phyloP scores from a whole-genome alignment of 2,888 invertebrate genomes.

The Strigamia maritima region DNA sequence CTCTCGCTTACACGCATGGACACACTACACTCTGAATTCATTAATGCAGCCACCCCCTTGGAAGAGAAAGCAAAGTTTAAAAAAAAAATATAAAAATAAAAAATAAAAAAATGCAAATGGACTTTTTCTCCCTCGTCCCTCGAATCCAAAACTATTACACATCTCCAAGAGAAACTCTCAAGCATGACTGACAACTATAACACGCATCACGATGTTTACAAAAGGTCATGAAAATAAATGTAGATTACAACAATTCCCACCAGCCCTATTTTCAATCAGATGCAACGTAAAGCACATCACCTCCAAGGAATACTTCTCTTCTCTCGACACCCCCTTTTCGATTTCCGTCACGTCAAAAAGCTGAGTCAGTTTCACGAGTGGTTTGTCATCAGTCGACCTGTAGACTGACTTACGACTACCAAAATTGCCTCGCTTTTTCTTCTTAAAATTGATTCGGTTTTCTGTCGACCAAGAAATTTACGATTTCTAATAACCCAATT shows the following conservation, averaged over 20 bases:
- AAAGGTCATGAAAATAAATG: conserved; percentile 3
- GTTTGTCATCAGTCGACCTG: conserved; percentile 11
- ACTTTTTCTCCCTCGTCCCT: not conserved
- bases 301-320: not conserved
- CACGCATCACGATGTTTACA: not conserved
- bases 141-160: not conserved
- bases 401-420: not conserved
- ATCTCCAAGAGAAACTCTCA: not conserved
- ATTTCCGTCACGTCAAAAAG: conserved; percentile 20
- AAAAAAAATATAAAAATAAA: not conserved
- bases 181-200: not conserved
- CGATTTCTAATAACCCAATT: conserved; percentile 23
- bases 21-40: conserved; percentile 3
- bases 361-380: conserved; percentile 17
- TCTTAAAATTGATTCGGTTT: not conserved
- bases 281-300: not conserved
- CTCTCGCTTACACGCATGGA: conserved; percentile 16
- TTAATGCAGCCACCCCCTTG: not conserved
- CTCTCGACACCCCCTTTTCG: conserved; percentile 12
- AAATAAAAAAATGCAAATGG: not conserved
- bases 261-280: not conserved
- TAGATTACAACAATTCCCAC: not conserved
- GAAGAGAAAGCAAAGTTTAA: not conserved
- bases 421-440: conserved; percentile 8
- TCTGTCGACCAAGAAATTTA: not conserved